phyloP scores from a whole-genome alignment of 1,140 invertebrate genomes.

The Anoplophora glabripennis region DNA sequence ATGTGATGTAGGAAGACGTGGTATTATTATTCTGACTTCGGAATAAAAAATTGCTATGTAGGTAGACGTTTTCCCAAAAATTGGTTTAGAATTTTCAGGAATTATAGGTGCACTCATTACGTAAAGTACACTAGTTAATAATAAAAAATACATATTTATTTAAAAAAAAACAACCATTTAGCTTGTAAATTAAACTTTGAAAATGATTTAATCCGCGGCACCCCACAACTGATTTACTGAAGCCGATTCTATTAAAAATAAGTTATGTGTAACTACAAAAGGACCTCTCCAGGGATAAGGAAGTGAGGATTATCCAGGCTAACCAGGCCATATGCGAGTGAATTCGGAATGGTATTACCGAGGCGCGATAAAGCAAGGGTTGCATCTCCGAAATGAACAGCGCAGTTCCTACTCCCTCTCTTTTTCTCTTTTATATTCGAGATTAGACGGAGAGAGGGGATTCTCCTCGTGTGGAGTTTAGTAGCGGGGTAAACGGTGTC shows the following conservation, averaged over 20 bases:
- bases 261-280: conserved; percentile 28
- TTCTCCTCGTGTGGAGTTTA: neutral
- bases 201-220: too few relatives aligned
- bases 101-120: too few relatives aligned
- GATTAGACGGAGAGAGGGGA: neutral
- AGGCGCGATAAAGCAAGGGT: conserved; percentile 35
- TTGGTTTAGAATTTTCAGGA: too few relatives aligned
- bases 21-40: too few relatives aligned
- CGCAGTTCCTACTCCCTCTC: neutral
- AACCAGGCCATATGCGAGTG: conserved; percentile 34
- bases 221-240: neutral
- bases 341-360: conserved; percentile 32
- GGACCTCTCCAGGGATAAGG: conserved; percentile 29
- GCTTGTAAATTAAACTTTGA: too few relatives aligned
- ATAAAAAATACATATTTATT: too few relatives aligned
- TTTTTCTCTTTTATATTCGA: neutral
- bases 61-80: too few relatives aligned
- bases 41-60: too few relatives aligned
- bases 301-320: conserved; percentile 34
- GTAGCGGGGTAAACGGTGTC: conserved; percentile 21
- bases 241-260: conserved; percentile 24
- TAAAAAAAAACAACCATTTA: too few relatives aligned
- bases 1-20: too few relatives aligned
- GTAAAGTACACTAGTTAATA: too few relatives aligned
- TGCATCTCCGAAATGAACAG: conserved; percentile 8